Conservation (phyloP, 2,888 invertebrate species). For the Liopterus haemorrhoidalis region DNA sequence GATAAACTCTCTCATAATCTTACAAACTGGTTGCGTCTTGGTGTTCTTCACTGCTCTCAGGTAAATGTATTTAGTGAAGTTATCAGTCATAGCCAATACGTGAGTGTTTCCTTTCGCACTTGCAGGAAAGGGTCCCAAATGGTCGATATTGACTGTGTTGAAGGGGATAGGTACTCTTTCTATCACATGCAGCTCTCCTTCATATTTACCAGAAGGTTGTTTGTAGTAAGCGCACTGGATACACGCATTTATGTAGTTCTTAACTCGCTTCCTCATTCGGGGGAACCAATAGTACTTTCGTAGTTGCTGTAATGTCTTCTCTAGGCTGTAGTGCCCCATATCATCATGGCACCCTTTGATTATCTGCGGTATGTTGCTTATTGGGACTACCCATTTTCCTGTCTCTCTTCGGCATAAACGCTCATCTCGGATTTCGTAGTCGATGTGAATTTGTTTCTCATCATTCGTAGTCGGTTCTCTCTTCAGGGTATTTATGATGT, state of each 20-base stretch:
- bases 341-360: slow-evolving; percentile 38
- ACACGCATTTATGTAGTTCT: slow-evolving; percentile 34
- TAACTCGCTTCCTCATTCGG: slow-evolving; percentile 32
- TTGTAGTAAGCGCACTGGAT: slow-evolving; percentile 37
- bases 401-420: slow-evolving; percentile 6
- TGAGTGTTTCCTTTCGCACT: slow-evolving; percentile 36
- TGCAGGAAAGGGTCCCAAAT: slow-evolving; percentile 41
- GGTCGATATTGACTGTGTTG: slow-evolving; percentile 42
- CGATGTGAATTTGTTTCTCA: slow-evolving; percentile 12
- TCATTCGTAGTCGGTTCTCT: slow-evolving; percentile 2
- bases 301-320: slow-evolving; percentile 34
- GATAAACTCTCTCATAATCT: no score
- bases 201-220: slow-evolving; percentile 27
- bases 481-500: slow-evolving; percentile 1
- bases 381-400: slow-evolving; percentile 35
- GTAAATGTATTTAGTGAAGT: slow-evolving; percentile 39
- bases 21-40: slow-evolving; percentile 33
- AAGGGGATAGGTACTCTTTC: slow-evolving; percentile 40
- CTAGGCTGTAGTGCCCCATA: slow-evolving; percentile 37
- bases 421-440: slow-evolving; percentile 14
- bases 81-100: slow-evolving; percentile 38
- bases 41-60: slow-evolving; percentile 35
- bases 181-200: slow-evolving; percentile 36
- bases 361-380: slow-evolving; percentile 33
- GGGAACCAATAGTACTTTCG: slow-evolving; percentile 35